Conservation (phyloP, 2,113 vertebrate species). For the Pelecanoides urinatrix region DNA sequence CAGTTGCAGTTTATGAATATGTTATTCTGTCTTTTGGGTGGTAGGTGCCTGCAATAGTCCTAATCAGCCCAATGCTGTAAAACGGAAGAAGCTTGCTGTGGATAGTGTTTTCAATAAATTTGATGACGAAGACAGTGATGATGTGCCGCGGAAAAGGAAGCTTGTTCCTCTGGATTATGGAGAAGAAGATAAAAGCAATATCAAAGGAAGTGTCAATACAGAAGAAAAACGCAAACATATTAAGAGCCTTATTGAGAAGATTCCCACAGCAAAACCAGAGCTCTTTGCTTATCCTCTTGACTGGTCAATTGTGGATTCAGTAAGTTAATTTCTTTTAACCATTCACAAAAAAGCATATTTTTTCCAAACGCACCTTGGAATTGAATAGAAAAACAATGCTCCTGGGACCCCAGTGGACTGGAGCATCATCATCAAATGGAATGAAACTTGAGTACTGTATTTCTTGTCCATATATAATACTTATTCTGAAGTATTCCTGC, state of each 20-base stretch:
- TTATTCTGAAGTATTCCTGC: not conserved
- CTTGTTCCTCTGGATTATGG: slow-evolving; percentile 96
- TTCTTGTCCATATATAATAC: not conserved
- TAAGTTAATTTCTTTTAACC: slow-evolving; percentile 69
- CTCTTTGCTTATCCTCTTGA: slow-evolving; percentile 97
- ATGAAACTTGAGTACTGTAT: not conserved
- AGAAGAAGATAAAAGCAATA: slow-evolving; percentile 92
- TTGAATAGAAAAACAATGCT: not conserved
- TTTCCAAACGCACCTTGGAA: not conserved
- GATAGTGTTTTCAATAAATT: slow-evolving; percentile 99
- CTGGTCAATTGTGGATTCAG: slow-evolving; percentile 97
- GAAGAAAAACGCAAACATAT: slow-evolving; percentile 99
- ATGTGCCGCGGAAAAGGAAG: slow-evolving; percentile 93
- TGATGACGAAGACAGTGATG: slow-evolving; percentile 94
- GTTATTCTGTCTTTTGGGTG: slow-evolving; percentile 16
- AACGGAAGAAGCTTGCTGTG: slow-evolving; percentile 95
- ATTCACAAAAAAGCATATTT: not conserved
- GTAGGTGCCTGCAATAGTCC: slow-evolving; percentile 91
- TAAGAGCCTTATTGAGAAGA: slow-evolving; percentile 98
- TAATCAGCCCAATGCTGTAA: slow-evolving; percentile 89
- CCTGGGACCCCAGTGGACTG: not conserved
- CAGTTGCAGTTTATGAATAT: not conserved
- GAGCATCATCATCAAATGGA: not conserved
- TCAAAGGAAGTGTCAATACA: slow-evolving; percentile 90
- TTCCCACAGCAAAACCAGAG: slow-evolving; percentile 96